Conservation (phyloP, 2,888 invertebrate genomes). For the Mongoloraphidia duomilia region DNA sequence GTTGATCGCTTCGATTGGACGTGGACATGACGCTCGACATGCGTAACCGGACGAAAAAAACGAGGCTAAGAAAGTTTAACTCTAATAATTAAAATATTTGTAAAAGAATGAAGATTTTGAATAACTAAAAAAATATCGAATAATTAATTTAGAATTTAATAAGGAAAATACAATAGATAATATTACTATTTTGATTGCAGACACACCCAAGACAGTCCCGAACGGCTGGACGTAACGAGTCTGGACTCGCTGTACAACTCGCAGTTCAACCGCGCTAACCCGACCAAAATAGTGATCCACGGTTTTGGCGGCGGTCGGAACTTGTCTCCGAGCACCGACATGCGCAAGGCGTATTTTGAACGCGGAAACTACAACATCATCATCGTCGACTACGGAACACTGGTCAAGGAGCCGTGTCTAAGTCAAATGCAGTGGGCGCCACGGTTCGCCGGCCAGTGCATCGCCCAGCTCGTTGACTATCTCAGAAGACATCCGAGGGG, state of each 20-base stretch:
- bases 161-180: no score
- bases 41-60: no score
- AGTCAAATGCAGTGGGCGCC: conserved; percentile 59
- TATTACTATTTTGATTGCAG: conserved; percentile 29
- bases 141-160: no score
- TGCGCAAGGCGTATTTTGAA: conserved; percentile 68
- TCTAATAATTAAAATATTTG: no score
- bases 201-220: conserved; percentile 59
- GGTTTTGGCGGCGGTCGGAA: conserved; percentile 80
- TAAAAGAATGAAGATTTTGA: no score
- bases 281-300: conserved; percentile 79
- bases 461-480: conserved; percentile 67
- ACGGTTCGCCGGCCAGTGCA: conserved; percentile 51
- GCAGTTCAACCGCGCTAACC: conserved; percentile 60
- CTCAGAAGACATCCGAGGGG: conserved; percentile 64
- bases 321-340: conserved; percentile 69
- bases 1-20: no score
- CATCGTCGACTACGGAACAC: conserved; percentile 69
- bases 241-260: conserved; percentile 56
- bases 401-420: conserved; percentile 71
- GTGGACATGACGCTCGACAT: no score
- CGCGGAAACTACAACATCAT: conserved; percentile 72
- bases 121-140: no score
- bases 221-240: conserved; percentile 53
- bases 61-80: no score